Base-by-base conservation (phyloP, 2,797 vertebrate genomes). In the Pteronotus mesoamericanus region DNA sequence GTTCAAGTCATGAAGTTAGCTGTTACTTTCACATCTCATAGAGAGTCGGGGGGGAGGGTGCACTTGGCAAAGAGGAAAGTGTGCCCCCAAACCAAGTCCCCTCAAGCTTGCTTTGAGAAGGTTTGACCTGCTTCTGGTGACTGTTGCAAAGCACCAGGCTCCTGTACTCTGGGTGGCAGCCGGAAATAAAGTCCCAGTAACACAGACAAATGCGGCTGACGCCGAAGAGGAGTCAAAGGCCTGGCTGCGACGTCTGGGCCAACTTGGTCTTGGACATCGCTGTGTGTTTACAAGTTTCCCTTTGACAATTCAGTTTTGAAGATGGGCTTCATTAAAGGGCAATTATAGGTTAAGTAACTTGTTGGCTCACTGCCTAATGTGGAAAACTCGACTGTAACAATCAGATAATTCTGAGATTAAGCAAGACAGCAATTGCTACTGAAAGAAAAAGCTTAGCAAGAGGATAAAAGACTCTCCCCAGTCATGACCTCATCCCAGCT, bases 261-360 rank as follows among this genome's bases (percentile, higher is more conserved):
- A 6, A 55, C 39, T 11, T 37, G 90, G 19, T 79, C 93, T 32
- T 3, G 94, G 97, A 95, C 89, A 91, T 0, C 0, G 2, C 16
- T 15, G 4, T 9, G 78, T 85, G 97, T 94, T 97, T 95, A 32
- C 80, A 84, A 96, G 96, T 89, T 86, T 71, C 89, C 12, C 97
- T 97, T 93, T n/a, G 59, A 97, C 98, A 97, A 97, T 29, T 39
- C 95, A 1, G 94, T 97, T 96, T 95, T 71, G 93, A 98, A 97
- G 97, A 96, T 71, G 46, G 97, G 97, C 97, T 89, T 85, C 93
- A 89, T 97, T 97, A 96, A 97, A 97, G 97, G 89, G 97, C 98
- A 98, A 97, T 98, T 98, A 97, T 94, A 91, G 98, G 98, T 98
- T 98, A 98, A 98, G 98, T 98, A 96, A 98, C 94, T 92, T 96